Evolutionary conservation across 2,797 vertebrate species (phyloP).

Genomic region (Pachyuromys duprasi): DNA sequence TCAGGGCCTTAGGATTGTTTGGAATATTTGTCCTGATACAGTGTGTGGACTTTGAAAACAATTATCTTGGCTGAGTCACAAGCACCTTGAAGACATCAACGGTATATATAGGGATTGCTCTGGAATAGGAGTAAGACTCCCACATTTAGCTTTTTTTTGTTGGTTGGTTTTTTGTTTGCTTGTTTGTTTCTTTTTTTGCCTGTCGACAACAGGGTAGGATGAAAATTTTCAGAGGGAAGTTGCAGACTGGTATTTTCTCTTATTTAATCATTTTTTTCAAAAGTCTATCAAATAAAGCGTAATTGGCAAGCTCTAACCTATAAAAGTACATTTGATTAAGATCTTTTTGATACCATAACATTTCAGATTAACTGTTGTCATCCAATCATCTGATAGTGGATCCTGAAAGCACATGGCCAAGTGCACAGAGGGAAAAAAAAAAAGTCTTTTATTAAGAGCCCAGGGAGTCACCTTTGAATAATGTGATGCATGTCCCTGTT

Average conservation of each 20-base stretch:
- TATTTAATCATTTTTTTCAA: constrained; percentile 34
- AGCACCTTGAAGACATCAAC: neutral
- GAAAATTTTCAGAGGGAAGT: neutral
- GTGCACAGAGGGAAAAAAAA: neutral
- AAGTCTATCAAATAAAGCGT: constrained; percentile 14
- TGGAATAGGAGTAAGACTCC: neutral
- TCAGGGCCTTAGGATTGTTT: neutral
- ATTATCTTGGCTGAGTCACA: neutral
- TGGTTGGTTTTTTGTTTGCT: neutral
- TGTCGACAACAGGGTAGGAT: neutral
- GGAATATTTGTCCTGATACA: neutral
- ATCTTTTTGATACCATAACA: constrained; percentile 29
- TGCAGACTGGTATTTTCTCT: neutral
- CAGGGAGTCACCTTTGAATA: constrained; percentile 49
- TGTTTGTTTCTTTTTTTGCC: neutral
- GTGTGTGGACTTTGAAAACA: neutral
- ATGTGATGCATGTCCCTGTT: neutral
- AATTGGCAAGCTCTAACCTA: neutral
- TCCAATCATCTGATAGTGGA: constrained; percentile 20
- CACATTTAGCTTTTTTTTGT: neutral
- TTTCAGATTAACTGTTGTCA: constrained; percentile 52
- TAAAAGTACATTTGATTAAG: constrained; percentile 55
- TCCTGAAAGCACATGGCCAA: neutral
- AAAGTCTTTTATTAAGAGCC: neutral
- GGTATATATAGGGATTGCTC: neutral